Evolutionary conservation across 2,888 invertebrate genomes (phyloP).

Genomic region (Boloria euphrosyne): DNA sequence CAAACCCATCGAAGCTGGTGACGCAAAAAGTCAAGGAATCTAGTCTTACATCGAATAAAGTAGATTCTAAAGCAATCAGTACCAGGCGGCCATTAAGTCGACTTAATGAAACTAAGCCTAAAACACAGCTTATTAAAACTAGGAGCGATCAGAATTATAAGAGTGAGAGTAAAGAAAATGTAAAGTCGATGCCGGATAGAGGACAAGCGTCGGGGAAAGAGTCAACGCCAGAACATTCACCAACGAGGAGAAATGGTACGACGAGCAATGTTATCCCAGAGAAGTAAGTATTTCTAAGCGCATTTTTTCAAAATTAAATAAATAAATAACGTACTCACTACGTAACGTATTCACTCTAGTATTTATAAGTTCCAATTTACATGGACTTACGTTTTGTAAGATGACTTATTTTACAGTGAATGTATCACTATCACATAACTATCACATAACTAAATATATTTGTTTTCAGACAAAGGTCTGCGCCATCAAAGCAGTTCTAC

Average conservation of each 20-base stretch:
- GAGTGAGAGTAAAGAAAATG: constrained; percentile 59
- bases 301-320: not conserved
- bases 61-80: constrained; percentile 51
- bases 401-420: not conserved
- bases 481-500: constrained; percentile 84
- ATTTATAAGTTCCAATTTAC: too few species aligned
- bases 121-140: constrained; percentile 43
- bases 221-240: constrained; percentile 84
- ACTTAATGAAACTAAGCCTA: constrained; percentile 61
- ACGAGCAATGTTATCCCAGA: constrained; percentile 51
- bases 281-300: constrained; percentile 53
- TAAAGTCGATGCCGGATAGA: constrained; percentile 67
- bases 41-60: constrained; percentile 66
- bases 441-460: constrained; percentile 5
- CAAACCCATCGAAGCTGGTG: constrained; percentile 72
- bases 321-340: too few species aligned
- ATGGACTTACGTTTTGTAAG: too few species aligned
- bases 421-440: not conserved
- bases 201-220: constrained; percentile 85
- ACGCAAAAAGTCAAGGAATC: constrained; percentile 76
- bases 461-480: constrained; percentile 53
- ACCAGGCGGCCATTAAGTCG: constrained; percentile 61
- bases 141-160: constrained; percentile 55
- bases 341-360: not conserved
- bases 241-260: constrained; percentile 66